Conservation (phyloP, 2,797 vertebrate species). For the Micrastur ruficollis region DNA sequence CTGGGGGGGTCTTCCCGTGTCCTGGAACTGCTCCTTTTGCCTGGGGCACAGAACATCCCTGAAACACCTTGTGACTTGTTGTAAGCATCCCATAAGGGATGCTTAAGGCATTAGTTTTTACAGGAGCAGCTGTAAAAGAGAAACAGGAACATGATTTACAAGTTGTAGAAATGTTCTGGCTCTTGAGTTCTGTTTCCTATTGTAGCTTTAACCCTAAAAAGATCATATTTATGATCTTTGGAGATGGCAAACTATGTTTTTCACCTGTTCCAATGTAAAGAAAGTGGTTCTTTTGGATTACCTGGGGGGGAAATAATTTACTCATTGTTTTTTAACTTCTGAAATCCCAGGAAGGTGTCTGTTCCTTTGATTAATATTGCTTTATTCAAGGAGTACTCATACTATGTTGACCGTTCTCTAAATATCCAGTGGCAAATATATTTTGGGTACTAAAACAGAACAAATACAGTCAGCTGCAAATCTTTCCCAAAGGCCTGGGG, state of each 20-base stretch:
- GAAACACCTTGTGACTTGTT: background rate
- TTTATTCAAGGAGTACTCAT: background rate
- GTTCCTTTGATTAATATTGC: background rate
- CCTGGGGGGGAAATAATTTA: background rate
- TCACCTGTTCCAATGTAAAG: background rate
- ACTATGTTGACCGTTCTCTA: background rate
- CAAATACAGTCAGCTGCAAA: background rate
- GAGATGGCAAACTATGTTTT: background rate
- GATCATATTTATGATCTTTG: background rate
- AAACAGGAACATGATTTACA: background rate
- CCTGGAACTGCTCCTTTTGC: background rate
- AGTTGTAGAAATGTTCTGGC: background rate
- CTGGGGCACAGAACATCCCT: background rate
- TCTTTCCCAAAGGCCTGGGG: background rate
- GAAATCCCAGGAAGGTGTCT: background rate
- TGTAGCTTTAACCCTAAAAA: background rate
- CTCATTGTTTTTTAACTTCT: background rate
- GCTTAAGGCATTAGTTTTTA: constrained; percentile 75
- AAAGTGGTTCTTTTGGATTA: background rate
- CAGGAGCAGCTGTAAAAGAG: constrained; percentile 70
- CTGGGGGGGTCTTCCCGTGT: background rate
- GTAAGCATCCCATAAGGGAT: constrained; percentile 67
- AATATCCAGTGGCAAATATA: background rate
- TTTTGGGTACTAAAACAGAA: background rate
- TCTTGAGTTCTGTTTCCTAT: background rate